phyloP scores from a whole-genome alignment of 2,113 vertebrate genomes.

The Chaetura pelagica region DNA sequence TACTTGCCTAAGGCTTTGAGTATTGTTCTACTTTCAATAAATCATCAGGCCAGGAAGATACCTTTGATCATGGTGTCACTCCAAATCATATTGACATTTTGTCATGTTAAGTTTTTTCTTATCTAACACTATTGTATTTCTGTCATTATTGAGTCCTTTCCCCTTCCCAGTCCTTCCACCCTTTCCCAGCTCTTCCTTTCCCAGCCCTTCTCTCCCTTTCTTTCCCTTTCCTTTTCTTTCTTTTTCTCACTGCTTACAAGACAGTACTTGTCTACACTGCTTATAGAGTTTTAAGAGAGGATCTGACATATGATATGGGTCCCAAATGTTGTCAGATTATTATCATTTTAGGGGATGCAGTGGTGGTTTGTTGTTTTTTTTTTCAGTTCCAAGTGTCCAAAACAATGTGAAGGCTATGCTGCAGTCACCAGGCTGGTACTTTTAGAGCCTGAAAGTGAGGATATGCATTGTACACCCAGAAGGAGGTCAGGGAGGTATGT shows the following conservation, averaged over 20 bases:
- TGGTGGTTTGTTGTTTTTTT: neutral
- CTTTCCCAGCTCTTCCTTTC: too few species aligned
- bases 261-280: too few species aligned
- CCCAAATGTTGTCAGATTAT: neutral
- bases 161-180: too few species aligned
- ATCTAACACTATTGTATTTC: neutral
- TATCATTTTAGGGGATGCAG: neutral
- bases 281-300: too few species aligned
- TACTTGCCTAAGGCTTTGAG: neutral
- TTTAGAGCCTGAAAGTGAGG: neutral
- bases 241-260: too few species aligned
- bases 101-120: neutral
- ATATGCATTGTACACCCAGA: neutral
- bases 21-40: neutral
- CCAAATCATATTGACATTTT: neutral
- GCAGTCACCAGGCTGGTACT: neutral
- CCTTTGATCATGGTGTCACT: neutral
- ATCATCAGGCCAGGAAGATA: neutral
- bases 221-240: too few species aligned
- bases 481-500: accelerated
- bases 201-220: too few species aligned
- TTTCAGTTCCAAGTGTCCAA: neutral
- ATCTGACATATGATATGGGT: too few species aligned
- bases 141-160: neutral
- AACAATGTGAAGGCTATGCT: neutral